phyloP scores from a whole-genome alignment of 1,140 invertebrate species.

The Megalonaias nervosa region DNA sequence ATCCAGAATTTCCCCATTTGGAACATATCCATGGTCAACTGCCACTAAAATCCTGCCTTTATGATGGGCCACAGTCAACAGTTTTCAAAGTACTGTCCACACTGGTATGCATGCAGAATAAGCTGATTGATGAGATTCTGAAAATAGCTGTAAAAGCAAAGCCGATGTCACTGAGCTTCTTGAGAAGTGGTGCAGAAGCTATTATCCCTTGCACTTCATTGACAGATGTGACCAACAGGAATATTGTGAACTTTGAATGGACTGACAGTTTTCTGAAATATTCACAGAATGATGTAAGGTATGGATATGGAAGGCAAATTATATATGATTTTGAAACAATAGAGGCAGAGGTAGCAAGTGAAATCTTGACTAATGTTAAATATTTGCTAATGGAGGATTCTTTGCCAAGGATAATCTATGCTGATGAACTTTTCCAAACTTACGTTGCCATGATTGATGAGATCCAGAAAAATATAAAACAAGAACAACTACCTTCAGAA shows the following conservation, averaged over 20 bases:
- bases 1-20: background rate
- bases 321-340: too few species aligned
- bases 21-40: background rate
- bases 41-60: constrained; percentile 9
- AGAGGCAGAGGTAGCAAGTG: too few species aligned
- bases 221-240: constrained; percentile 5
- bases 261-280: background rate
- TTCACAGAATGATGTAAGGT: constrained; percentile 12
- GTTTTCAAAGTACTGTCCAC: constrained; percentile 9
- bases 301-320: constrained; percentile 12
- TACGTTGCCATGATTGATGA: constrained; percentile 10
- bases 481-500: constrained; percentile 14
- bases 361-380: constrained; percentile 12
- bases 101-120: constrained; percentile 18
- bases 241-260: constrained; percentile 2
- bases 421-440: constrained; percentile 21
- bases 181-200: background rate
- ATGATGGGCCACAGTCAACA: background rate
- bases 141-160: background rate
- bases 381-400: background rate
- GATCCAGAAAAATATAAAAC: background rate
- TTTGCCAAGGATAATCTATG: constrained; percentile 17
- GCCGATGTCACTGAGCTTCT: constrained; percentile 10
- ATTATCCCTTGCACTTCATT: background rate
- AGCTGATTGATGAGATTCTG: constrained; percentile 7